Conservation (phyloP, 2,113 vertebrate species). For the Zeus faber region DNA sequence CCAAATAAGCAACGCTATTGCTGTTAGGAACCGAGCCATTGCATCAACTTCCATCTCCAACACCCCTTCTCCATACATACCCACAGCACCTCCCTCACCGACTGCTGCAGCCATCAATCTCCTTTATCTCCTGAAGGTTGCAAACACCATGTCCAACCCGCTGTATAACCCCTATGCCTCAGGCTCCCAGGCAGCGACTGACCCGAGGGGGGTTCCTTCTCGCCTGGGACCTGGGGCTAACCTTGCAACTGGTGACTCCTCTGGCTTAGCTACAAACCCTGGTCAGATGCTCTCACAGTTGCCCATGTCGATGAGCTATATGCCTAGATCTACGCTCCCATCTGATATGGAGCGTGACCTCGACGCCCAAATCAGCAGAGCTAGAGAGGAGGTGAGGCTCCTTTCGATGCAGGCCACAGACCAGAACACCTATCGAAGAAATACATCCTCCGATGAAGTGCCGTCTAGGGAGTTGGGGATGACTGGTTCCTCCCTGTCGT, state of each 20-base stretch:
- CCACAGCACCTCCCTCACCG: not conserved
- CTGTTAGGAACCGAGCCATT: conserved; percentile 27
- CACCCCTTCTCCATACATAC: not conserved
- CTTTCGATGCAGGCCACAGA: conserved; percentile 65
- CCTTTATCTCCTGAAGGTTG: conserved; percentile 35
- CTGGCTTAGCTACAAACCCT: conserved; percentile 10
- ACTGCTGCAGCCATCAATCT: not conserved
- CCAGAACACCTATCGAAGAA: conserved; percentile 61
- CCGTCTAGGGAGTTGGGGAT: conserved; percentile 12
- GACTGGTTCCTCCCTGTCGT: conserved; percentile 21
- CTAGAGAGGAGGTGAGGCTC: conserved; percentile 73
- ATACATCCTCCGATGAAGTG: conserved; percentile 61
- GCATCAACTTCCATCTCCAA: not conserved
- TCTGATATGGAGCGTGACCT: conserved; percentile 51
- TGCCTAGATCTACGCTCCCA: conserved; percentile 34
- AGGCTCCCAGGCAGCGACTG: conserved; percentile 15
- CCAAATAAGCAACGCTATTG: conserved; percentile 74
- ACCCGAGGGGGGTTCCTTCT: not conserved
- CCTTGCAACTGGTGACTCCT: not conserved
- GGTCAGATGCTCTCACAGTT: conserved; percentile 15
- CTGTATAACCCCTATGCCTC: conserved; percentile 82
- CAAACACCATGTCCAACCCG: conserved; percentile 84
- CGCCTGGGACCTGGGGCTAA: not conserved
- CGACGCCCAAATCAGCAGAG: conserved; percentile 64
- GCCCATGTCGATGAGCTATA: conserved; percentile 61